Base-by-base conservation (phyloP, 2,888 invertebrate species). In the Drosophila testacea region DNA sequence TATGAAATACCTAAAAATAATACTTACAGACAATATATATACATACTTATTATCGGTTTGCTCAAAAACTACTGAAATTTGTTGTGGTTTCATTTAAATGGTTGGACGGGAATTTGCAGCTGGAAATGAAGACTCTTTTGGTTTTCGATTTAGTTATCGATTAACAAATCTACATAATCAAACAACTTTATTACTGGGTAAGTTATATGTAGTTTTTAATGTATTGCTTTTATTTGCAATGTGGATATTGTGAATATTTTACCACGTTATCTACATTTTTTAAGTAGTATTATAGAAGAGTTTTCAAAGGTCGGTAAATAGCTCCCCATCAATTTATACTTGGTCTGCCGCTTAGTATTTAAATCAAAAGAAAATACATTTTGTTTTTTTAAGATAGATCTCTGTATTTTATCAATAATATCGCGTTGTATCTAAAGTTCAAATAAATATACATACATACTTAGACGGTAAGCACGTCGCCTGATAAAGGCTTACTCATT, bases 21-120 rank as follows among this genome's bases (percentile, higher is more conserved):
- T 76, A 76, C 63, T 83, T 67, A 72, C 52, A 64, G 62, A 77
- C 61, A 83, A 82, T 69, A 73, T 71, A 80, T 68, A 80, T 75
- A 75, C 57, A 61, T 74, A 82, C 69, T 65, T 79, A 87, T 81
- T 73, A 79, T 63, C 71, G 76, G 85, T 86, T 86, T 87, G 89
- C 82, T 86, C 80, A 82, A 69, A 80, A 59, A 77, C 71, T 73
- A 70, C 61, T 42, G 39, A 64, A 48, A 22, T n/a, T 16, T n/a
- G 16, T 7, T 42, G 13, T 44, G 47, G 34, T 73, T 73, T 76
- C 27, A 44, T 36, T 54, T 6, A 6, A 28, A 10, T 38, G 52
- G 51, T 10, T 27, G 22, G 34, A 2, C 3, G 3, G n/a, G 1
- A 39, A 6, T 6, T 22, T 9, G 1, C 16, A 16, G 16, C 13